These are phyloP conservation scores for Limonius californicus DNA, from an alignment of 1,140 invertebrate species.

Conservation along the genomic window DNA sequence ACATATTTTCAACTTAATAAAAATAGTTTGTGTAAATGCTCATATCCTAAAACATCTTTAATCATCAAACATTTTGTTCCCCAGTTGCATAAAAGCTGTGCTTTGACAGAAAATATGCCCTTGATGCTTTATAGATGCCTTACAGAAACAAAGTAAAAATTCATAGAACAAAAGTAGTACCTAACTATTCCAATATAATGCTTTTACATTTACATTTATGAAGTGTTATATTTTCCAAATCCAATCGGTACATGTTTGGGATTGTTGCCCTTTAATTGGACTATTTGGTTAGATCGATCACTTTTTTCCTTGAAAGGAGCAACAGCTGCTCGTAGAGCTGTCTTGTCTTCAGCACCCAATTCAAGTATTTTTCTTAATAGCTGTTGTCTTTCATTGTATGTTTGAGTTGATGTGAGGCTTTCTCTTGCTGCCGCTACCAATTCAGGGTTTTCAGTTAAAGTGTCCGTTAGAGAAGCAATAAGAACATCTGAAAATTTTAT, in stretches of 20 bases:
- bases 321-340: conserved; percentile 3
- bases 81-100: too few relatives aligned
- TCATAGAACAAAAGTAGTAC: too few relatives aligned
- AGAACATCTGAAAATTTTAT: conserved; percentile 57
- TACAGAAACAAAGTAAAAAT: too few relatives aligned
- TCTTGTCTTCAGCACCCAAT: conserved; percentile 28
- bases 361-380: conserved; percentile 29
- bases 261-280: conserved; percentile 17
- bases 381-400: conserved; percentile 19
- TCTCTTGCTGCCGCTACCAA: conserved; percentile 46
- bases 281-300: conserved; percentile 9
- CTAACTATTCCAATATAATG: too few relatives aligned
- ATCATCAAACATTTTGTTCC: too few relatives aligned
- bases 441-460: conserved; percentile 64
- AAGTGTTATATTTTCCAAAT: conserved; percentile 24
- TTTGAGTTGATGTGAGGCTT: background rate
- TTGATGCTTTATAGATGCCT: too few relatives aligned
- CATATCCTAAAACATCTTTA: too few relatives aligned
- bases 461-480: conserved; percentile 66
- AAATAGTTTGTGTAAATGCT: too few relatives aligned
- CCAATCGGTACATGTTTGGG: background rate
- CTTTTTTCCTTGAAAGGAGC: conserved; percentile 21
- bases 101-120: too few relatives aligned
- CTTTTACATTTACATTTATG: conserved; percentile 15
- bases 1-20: too few relatives aligned